A percentile compares a stretch with the other conserved stretches of the same genome.
These are phyloP conservation scores for Linhomoeus sp. DNA, from an alignment of 2,888 invertebrate genomes.

Conservation along the genomic window DNA sequence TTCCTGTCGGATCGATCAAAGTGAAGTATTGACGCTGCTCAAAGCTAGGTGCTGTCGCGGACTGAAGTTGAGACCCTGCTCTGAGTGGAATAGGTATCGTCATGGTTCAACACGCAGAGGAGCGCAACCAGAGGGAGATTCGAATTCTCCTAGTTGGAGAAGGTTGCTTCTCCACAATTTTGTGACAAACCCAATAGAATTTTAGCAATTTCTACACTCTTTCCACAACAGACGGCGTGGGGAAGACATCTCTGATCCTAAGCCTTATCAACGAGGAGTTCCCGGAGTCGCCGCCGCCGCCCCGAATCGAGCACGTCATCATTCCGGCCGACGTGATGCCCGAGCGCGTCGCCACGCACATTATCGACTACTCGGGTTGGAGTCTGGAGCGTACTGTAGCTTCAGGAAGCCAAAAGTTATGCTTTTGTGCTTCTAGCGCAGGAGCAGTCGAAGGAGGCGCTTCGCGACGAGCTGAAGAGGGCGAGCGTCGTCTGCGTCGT, in stretches of 20 bases:
- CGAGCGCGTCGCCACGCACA: conserved; percentile 92
- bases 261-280: conserved; percentile 95
- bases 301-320: conserved; percentile 75
- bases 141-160: conserved; percentile 84
- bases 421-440: background rate
- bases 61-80: too few species aligned
- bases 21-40: too few species aligned
- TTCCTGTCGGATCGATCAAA: too few species aligned
- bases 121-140: too few species aligned
- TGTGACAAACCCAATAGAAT: too few species aligned
- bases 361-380: conserved; percentile 75
- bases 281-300: conserved; percentile 56
- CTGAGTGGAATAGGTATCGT: too few species aligned
- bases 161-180: conserved; percentile 31
- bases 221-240: conserved; percentile 47
- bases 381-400: too few species aligned
- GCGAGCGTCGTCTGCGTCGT: conserved; percentile 95
- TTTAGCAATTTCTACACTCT: background rate
- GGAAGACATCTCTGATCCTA: conserved; percentile 89
- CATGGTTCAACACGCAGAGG: too few species aligned
- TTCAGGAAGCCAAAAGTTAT: too few species aligned
- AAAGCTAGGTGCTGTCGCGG: too few species aligned
- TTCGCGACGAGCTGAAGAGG: conserved; percentile 62
- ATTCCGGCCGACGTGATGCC: conserved; percentile 99
- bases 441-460: conserved; percentile 64